A percentile compares a stretch with the other conserved stretches of the same genome.
These are phyloP conservation scores for Potamilus streckersoni DNA, from an alignment of 1,140 invertebrate species.

Conservation along the genomic window DNA sequence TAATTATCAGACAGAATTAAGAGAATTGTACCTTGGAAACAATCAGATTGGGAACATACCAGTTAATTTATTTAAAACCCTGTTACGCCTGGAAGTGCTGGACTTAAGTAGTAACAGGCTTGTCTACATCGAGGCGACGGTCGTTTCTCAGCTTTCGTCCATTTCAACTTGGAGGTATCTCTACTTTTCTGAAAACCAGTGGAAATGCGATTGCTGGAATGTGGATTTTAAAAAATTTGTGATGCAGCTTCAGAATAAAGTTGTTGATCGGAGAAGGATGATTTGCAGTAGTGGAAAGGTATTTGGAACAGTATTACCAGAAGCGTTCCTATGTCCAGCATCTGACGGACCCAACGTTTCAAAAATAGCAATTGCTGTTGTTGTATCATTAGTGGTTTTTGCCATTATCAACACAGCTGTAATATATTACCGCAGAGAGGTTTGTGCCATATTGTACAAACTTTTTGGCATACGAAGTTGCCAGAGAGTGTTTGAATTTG, in stretches of 20 bases:
- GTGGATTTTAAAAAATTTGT: conserved; percentile 26
- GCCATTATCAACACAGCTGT: conserved; percentile 5
- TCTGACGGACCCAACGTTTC: not conserved
- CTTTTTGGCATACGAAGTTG: conserved; percentile 15
- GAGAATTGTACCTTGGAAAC: conserved; percentile 18
- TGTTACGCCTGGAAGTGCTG: conserved; percentile 1
- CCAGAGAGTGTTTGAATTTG: conserved; percentile 5
- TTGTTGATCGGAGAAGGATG: conserved; percentile 19
- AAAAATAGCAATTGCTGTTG: conserved; percentile 9
- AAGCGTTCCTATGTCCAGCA: not conserved
- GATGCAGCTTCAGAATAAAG: not conserved
- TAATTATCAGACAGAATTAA: conserved; percentile 7
- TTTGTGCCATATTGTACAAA: conserved; percentile 19
- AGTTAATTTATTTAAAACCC: not conserved
- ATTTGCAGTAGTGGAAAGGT: conserved; percentile 6
- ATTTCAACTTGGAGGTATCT: conserved; percentile 4
- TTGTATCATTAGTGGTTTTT: conserved; percentile 7
- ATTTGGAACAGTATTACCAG: not conserved
- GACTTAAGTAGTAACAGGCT: conserved; percentile 23
- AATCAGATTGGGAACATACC: conserved; percentile 6
- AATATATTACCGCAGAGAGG: conserved; percentile 30
- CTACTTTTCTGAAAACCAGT: conserved; percentile 20
- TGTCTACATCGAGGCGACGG: not conserved
- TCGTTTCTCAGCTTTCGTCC: not conserved
- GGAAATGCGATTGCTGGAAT: conserved; percentile 22